phyloP scores from a whole-genome alignment of 2,113 vertebrate species.

The Hypomesus transpacificus region DNA sequence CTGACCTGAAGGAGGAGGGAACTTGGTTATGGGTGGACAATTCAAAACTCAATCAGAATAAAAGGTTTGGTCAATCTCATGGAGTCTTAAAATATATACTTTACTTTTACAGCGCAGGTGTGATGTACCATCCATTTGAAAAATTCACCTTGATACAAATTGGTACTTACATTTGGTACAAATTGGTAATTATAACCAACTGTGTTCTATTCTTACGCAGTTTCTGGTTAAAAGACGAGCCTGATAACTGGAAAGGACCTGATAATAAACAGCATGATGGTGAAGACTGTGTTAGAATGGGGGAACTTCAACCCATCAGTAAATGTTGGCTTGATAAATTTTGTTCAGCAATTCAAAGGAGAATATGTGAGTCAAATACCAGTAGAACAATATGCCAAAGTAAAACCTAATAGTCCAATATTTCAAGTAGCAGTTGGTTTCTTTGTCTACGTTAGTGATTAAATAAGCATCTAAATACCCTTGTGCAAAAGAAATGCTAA shows the following conservation, averaged over 20 bases:
- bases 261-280: background rate
- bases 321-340: constrained; percentile 19
- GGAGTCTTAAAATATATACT: background rate
- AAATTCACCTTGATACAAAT: no score
- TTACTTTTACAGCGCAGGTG: background rate
- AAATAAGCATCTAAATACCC: no score
- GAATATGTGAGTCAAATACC: constrained; percentile 49
- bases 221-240: background rate
- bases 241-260: fast-evolving
- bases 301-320: background rate
- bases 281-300: constrained; percentile 54
- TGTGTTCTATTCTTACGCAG: background rate
- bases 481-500: no score
- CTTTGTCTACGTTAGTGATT: no score
- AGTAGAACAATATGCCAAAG: background rate
- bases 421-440: no score
- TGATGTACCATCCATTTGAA: no score
- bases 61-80: constrained; percentile 14
- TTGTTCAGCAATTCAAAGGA: fast-evolving
- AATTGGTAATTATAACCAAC: background rate
- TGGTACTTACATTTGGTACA: no score
- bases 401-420: background rate
- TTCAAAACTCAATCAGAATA: background rate
- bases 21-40: constrained; percentile 52
- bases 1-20: constrained; percentile 1